Evolutionary conservation across 2,888 invertebrate species (phyloP), one percentile per base, ranked within the genome.

Genomic region (Megastigmus dorsalis): DNA sequence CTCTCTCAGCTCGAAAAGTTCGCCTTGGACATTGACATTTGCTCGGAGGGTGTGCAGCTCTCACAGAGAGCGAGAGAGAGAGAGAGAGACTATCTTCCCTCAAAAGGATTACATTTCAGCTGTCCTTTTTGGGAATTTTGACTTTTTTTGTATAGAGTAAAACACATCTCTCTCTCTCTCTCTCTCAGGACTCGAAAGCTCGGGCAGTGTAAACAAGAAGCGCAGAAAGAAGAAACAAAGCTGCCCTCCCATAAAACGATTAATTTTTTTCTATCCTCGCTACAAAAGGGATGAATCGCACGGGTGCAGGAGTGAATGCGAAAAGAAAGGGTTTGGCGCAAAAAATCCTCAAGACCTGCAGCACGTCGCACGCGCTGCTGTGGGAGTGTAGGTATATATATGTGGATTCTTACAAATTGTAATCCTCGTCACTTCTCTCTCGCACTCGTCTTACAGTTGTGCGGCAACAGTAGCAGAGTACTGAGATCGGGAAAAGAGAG

Each of bases 381-480:
- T 30, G 48, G 43, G 54, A 74, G 71, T 68, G 41, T n/a, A n/a
- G n/a, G n/a, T n/a, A n/a, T n/a, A n/a, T n/a, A n/a, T n/a, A n/a
- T n/a, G n/a, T n/a, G 76, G 76, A 83, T 82, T 82, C 79, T 85
- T 84, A 84, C 83, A 84, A 86, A 84, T 85, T 86, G 83, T 84
- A 85, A 85, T 84, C 80, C 69, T 79, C 77, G 80, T 79, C 79
- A 80, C 43, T 26, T 36, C 36, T 26, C 26, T 38, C 38, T 52
- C 26, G n/a, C n/a, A n/a, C 26, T 52, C 38, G 81, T 81, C 81
- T 84, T n/a, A n/a, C n/a, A 82, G 71, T 67, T 77, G 79, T 82
- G 79, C 76, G 74, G n/a, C n/a, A n/a, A n/a, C n/a, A n/a, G n/a
- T n/a, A n/a, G n/a, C n/a, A n/a, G n/a, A n/a, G n/a, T n/a, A n/a